Evolutionary conservation across 2,888 invertebrate genomes (phyloP).

Genomic region (Plebejus argus): DNA sequence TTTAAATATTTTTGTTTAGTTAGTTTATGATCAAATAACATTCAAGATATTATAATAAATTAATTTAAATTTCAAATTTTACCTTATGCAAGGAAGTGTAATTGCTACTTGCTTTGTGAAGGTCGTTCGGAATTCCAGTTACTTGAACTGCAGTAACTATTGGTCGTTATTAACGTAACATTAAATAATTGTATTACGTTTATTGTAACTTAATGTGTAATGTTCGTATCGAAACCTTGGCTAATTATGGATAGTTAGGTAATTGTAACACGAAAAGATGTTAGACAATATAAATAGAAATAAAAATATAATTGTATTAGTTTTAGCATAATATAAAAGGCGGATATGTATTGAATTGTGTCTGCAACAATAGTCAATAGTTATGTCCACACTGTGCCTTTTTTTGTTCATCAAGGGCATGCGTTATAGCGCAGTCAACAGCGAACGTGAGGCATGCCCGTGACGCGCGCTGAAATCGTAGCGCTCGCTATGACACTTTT

Average conservation of each 20-base stretch:
- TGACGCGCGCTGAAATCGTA: too few species aligned
- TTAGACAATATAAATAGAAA: not conserved
- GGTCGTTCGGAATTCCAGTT: constrained; percentile 10
- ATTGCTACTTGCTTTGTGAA: not conserved
- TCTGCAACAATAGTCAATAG: not conserved
- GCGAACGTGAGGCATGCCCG: too few species aligned
- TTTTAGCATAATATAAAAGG: not conserved
- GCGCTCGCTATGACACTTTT: too few species aligned
- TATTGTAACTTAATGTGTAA: not conserved
- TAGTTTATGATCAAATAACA: not conserved
- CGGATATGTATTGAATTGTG: not conserved
- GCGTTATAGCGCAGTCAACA: too few species aligned
- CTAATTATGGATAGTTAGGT: not conserved
- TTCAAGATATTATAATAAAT: not conserved
- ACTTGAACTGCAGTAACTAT: not conserved
- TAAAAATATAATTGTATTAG: not conserved
- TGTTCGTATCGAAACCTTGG: not conserved
- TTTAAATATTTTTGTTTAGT: not conserved
- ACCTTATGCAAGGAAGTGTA: constrained; percentile 4
- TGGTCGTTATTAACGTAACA: constrained; percentile 12
- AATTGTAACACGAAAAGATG: not conserved
- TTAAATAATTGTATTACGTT: not conserved
- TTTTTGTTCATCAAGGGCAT: too few species aligned
- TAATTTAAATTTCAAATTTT: constrained; percentile 1
- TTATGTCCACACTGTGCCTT: not conserved